Percentiles rank a stretch among this genome's conserved stretches.
Evolutionary conservation across 2,113 vertebrate genomes (phyloP).

Genomic region (Maylandia zebra): DNA sequence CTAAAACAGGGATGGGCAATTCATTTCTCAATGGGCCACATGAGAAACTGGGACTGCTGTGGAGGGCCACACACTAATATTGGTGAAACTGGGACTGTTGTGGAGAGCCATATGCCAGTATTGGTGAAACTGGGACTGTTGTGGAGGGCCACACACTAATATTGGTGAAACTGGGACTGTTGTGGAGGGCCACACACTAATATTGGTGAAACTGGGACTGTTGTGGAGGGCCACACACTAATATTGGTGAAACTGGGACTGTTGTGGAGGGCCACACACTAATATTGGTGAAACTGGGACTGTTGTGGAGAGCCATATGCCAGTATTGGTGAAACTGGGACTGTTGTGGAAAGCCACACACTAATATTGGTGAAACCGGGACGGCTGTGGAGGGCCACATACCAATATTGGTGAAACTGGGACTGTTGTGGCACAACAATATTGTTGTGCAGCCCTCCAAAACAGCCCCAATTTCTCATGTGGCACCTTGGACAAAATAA

Average conservation of each 20-base stretch:
- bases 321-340: rapidly evolving
- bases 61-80: rapidly evolving
- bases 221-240: rapidly evolving
- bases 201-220: rapidly evolving
- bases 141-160: rapidly evolving
- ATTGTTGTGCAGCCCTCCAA: background rate
- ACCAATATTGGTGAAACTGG: background rate
- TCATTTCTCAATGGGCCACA: background rate
- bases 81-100: rapidly evolving
- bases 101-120: too few species aligned
- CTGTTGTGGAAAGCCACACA: rapidly evolving
- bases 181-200: rapidly evolving
- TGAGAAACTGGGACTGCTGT: background rate
- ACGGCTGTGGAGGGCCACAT: rapidly evolving
- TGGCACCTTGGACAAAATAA: background rate
- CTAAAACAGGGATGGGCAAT: background rate
- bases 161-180: background rate
- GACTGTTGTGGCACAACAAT: background rate
- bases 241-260: background rate
- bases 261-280: rapidly evolving
- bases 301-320: rapidly evolving
- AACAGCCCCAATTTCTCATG: background rate
- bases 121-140: background rate
- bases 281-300: background rate
- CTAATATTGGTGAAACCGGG: rapidly evolving